Conservation (phyloP, 2,797 vertebrate species). For the Cottoperca gobio region DNA sequence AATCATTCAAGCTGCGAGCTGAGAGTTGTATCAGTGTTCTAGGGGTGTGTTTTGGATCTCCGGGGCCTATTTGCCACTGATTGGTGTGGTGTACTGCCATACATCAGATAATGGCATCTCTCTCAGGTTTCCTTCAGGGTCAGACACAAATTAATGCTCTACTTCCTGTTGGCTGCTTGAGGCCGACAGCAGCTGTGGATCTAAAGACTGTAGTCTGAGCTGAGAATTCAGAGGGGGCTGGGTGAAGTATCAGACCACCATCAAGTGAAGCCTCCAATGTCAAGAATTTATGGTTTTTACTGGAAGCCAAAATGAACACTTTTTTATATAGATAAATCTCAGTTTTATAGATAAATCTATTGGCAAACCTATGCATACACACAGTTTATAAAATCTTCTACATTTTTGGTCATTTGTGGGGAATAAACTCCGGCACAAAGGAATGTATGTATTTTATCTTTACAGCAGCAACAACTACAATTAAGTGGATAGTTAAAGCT, state of each 20-base stretch:
- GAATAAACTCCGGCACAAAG: background rate
- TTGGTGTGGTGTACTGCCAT: conserved; percentile 71
- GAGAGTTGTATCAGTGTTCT: conserved; percentile 56
- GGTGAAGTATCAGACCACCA: conserved; percentile 19
- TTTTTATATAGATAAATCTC: background rate
- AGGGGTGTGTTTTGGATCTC: conserved; percentile 70
- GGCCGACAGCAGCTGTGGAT: conserved; percentile 70
- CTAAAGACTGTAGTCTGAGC: conserved; percentile 32
- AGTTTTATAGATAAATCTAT: background rate
- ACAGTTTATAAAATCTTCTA: background rate
- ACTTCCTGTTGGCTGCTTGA: conserved; percentile 77
- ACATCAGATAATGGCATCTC: conserved; percentile 80
- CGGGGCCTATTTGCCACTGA: conserved; percentile 72
- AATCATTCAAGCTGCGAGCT: conserved; percentile 53
- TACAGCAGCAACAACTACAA: background rate
- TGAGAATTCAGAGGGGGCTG: conserved; percentile 22
- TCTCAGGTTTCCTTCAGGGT: conserved; percentile 83
- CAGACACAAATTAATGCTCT: conserved; percentile 80
- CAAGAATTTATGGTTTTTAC: conserved; percentile 19
- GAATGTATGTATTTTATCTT: background rate
- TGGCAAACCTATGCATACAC: background rate
- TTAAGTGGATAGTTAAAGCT: background rate
- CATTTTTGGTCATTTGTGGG: background rate
- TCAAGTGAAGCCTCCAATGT: conserved; percentile 27
- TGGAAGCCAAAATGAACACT: background rate